Conservation (phyloP, 2,797 vertebrate genomes). For the Nannoperca australis region DNA sequence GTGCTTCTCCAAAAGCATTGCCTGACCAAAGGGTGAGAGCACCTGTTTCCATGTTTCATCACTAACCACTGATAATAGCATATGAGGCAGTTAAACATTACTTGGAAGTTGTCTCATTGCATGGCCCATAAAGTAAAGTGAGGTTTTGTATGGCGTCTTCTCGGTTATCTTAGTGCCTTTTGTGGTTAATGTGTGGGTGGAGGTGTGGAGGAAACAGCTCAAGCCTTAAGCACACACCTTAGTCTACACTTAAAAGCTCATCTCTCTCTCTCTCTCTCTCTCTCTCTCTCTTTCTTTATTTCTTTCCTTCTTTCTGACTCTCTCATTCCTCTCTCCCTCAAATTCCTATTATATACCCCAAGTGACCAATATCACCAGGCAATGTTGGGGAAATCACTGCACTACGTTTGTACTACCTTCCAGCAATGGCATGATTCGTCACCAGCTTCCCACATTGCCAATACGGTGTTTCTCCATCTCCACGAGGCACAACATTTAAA, state of each 20-base stretch:
- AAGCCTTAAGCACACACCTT: conserved; percentile 52
- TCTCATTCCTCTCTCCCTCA: neutral
- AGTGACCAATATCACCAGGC: neutral
- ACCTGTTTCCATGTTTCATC: conserved; percentile 39
- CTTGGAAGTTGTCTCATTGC: conserved; percentile 35
- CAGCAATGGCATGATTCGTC: neutral
- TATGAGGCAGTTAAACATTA: conserved; percentile 64
- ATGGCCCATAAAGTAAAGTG: conserved; percentile 30
- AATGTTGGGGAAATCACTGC: neutral
- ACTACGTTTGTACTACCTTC: neutral
- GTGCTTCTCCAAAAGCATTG: neutral
- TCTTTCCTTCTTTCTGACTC: no score
- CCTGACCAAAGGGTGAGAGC: conserved; percentile 41
- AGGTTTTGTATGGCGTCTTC: conserved; percentile 47
- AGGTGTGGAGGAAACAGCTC: conserved; percentile 42
- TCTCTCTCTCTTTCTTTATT: no score
- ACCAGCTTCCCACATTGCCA: neutral
- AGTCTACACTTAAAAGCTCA: conserved; percentile 34
- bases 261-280: neutral
- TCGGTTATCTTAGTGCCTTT: conserved; percentile 50
- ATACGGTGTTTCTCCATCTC: neutral
- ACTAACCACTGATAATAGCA: conserved; percentile 35
- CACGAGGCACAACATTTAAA: neutral
- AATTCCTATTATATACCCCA: neutral
- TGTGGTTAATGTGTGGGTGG: conserved; percentile 63